phyloP scores from a whole-genome alignment of 2,797 vertebrate genomes.

The Stomatorhinus walkeri region DNA sequence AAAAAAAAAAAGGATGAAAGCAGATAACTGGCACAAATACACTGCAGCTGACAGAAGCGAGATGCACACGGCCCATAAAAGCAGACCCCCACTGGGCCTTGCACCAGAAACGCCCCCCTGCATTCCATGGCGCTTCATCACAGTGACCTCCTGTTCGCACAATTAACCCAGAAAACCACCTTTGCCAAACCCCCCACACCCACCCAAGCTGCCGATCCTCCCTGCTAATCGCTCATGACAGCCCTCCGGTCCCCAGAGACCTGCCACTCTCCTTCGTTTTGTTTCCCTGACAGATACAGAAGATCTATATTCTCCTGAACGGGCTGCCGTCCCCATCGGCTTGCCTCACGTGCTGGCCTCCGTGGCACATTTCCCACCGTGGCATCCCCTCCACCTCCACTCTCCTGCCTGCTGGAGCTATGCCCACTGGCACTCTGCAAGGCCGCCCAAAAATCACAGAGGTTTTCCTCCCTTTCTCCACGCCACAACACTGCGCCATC shows the following conservation, averaged over 20 bases:
- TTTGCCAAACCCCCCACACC: not conserved
- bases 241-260: not conserved
- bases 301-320: not conserved
- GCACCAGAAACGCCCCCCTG: not conserved
- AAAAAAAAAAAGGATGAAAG: not conserved
- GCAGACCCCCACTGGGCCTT: not conserved
- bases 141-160: not conserved
- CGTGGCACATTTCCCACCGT: not conserved
- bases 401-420: not conserved
- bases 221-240: not conserved
- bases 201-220: not conserved
- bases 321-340: not conserved
- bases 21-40: not conserved
- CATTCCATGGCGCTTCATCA: not conserved
- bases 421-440: not conserved
- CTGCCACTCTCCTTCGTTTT: not conserved
- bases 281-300: not conserved
- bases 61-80: not conserved
- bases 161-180: not conserved
- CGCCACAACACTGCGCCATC: not conserved
- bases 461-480: not conserved
- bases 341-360: not conserved
- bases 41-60: not conserved
- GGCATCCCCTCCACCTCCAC: not conserved
- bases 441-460: not conserved